Evolutionary conservation across 2,888 invertebrate species (phyloP).

Genomic region (Phengaris arion): DNA sequence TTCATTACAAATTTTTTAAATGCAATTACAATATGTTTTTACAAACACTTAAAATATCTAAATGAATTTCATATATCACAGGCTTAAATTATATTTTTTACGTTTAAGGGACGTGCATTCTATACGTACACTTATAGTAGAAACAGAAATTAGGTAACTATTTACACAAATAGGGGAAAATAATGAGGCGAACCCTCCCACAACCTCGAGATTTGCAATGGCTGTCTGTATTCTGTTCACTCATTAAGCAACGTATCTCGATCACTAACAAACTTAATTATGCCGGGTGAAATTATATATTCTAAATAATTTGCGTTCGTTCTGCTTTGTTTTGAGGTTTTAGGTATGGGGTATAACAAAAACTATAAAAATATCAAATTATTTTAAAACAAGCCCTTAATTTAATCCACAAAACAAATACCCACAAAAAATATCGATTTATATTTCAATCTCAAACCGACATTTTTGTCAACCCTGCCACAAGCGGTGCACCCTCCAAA

Average conservation of each 20-base stretch:
- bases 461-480: conserved; percentile 15
- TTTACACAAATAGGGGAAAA: conserved; percentile 79
- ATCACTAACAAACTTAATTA: conserved; percentile 49
- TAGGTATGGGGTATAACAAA: not conserved
- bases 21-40: conserved; percentile 41
- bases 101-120: conserved; percentile 74
- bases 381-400: not conserved
- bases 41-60: conserved; percentile 65
- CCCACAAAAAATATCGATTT: conserved; percentile 13
- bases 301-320: conserved; percentile 15
- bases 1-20: conserved; percentile 31
- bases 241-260: conserved; percentile 58
- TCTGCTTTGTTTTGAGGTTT: conserved; percentile 29
- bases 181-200: conserved; percentile 78
- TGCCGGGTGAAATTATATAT: conserved; percentile 39
- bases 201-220: conserved; percentile 78
- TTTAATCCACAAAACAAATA: not conserved
- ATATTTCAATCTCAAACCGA: not conserved
- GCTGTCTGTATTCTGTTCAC: conserved; percentile 59
- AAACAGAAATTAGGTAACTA: conserved; percentile 76
- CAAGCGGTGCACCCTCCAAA: not conserved
- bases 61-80: conserved; percentile 76
- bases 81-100: conserved; percentile 77
- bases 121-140: conserved; percentile 71
- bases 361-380: not conserved